A percentile compares a stretch with the other conserved stretches of the same genome.
Conservation (phyloP, 1,140 invertebrate genomes). For the Drosophila tropicalis region DNA sequence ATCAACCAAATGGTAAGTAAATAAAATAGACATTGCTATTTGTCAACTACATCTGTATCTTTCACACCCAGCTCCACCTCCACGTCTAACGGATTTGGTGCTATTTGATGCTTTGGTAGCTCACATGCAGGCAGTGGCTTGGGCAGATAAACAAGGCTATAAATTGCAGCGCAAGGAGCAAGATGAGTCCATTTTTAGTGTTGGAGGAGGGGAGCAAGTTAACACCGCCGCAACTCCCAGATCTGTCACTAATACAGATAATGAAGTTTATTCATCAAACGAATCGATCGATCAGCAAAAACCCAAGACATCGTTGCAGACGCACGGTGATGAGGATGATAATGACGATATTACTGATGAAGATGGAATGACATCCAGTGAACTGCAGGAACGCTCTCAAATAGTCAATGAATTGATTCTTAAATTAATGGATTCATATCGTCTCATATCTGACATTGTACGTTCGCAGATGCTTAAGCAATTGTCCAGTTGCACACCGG, state of each 20-base stretch:
- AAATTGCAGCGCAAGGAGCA: slow-evolving; percentile 58
- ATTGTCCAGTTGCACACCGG: slow-evolving; percentile 63
- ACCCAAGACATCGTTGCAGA: slow-evolving; percentile 21
- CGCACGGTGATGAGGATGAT: no score
- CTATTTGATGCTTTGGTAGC: slow-evolving; percentile 74
- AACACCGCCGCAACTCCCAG: slow-evolving; percentile 19
- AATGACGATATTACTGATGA: slow-evolving; percentile 26
- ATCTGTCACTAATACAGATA: slow-evolving; percentile 15
- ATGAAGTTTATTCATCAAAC: slow-evolving; percentile 67
- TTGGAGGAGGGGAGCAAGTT: slow-evolving; percentile 18
- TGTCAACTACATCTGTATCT: background rate
- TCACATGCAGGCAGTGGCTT: slow-evolving; percentile 78
- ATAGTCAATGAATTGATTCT: slow-evolving; percentile 64
- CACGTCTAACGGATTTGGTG: slow-evolving; percentile 73
- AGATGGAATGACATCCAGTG: slow-evolving; percentile 29
- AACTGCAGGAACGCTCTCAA: slow-evolving; percentile 57
- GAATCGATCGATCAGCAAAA: slow-evolving; percentile 67
- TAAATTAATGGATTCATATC: slow-evolving; percentile 66
- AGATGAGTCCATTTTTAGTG: slow-evolving; percentile 41
- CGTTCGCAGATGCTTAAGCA: slow-evolving; percentile 69
- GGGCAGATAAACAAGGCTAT: slow-evolving; percentile 72
- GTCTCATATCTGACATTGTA: slow-evolving; percentile 63
- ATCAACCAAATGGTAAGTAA: slow-evolving; percentile 52
- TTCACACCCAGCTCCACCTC: slow-evolving; percentile 56
- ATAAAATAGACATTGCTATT: background rate